A percentile compares a stretch with the other conserved stretches of the same genome.
Evolutionary conservation across 2,888 invertebrate genomes (phyloP).

Genomic region (Andrena bucephala): DNA sequence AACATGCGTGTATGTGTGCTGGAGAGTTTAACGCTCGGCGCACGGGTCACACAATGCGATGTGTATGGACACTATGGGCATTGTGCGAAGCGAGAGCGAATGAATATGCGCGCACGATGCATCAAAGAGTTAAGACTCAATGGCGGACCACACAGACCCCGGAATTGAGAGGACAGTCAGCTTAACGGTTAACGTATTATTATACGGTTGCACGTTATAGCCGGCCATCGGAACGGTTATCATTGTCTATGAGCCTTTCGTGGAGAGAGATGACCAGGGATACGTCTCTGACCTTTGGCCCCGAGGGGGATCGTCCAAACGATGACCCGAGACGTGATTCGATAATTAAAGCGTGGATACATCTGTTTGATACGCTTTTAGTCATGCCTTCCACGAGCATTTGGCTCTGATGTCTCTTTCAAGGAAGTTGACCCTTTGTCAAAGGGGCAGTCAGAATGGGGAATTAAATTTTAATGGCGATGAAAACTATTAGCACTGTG

Average conservation of each 20-base stretch:
- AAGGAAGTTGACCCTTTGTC: too few species aligned
- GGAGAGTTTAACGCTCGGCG: conserved; percentile 79
- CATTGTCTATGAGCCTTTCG: conserved; percentile 65
- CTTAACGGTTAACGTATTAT: conserved; percentile 79
- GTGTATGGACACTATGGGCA: conserved; percentile 77
- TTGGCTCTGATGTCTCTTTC: neutral
- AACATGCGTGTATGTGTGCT: conserved; percentile 42
- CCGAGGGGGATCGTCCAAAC: neutral
- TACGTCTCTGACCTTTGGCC: conserved; percentile 46
- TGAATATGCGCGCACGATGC: conserved; percentile 78
- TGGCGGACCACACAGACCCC: conserved; percentile 78
- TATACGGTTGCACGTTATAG: conserved; percentile 67
- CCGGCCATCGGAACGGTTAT: conserved; percentile 62
- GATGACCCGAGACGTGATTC: conserved; percentile 13
- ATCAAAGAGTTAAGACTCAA: conserved; percentile 80
- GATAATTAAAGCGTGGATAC: conserved; percentile 53
- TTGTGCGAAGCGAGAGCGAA: conserved; percentile 74
- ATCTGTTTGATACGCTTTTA: conserved; percentile 40
- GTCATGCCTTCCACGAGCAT: neutral
- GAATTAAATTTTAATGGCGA: too few species aligned
- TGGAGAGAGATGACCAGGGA: conserved; percentile 24
- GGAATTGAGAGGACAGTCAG: conserved; percentile 77
- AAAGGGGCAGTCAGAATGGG: neutral
- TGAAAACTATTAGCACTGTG: too few species aligned
- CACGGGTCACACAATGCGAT: conserved; percentile 75